phyloP scores from a whole-genome alignment of 2,888 invertebrate genomes.

The Julus scandinavius region DNA sequence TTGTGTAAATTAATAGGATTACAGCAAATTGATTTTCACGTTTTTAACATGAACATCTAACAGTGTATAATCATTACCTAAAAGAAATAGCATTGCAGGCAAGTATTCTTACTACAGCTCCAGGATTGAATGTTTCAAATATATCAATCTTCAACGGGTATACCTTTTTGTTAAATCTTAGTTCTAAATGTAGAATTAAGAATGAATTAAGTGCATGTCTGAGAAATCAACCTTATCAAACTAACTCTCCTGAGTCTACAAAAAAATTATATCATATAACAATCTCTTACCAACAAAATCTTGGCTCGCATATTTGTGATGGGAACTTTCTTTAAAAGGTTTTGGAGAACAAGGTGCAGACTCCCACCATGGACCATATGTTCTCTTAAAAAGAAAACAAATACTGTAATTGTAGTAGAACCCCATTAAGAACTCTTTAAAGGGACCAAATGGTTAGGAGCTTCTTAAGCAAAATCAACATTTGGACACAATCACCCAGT shows the following conservation, averaged over 20 bases:
- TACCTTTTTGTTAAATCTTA: slow-evolving; percentile 58
- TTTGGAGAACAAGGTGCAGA: slow-evolving; percentile 21
- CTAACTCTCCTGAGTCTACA: neutral
- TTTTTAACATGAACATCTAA: no score
- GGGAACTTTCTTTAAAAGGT: slow-evolving; percentile 37
- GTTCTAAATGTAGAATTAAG: slow-evolving; percentile 59
- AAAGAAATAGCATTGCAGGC: slow-evolving; percentile 57
- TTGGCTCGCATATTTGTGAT: slow-evolving; percentile 56
- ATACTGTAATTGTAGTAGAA: no score
- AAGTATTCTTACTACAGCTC: slow-evolving; percentile 59
- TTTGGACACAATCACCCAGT: no score
- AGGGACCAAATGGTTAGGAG: no score
- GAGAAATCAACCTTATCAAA: neutral
- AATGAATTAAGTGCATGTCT: neutral
- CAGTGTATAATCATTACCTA: slow-evolving; percentile 52
- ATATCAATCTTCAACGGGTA: slow-evolving; percentile 57
- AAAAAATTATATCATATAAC: slow-evolving; percentile 56
- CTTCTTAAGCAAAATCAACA: no score
- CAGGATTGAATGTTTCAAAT: slow-evolving; percentile 60
- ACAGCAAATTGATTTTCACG: no score
- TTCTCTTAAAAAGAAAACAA: slow-evolving; percentile 56
- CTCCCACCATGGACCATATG: slow-evolving; percentile 59
- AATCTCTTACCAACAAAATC: slow-evolving; percentile 56
- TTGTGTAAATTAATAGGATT: neutral
- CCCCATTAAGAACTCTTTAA: no score